These are phyloP conservation scores for Rhyzopertha dominica DNA, from an alignment of 1,140 invertebrate species.

Conservation along the genomic window DNA sequence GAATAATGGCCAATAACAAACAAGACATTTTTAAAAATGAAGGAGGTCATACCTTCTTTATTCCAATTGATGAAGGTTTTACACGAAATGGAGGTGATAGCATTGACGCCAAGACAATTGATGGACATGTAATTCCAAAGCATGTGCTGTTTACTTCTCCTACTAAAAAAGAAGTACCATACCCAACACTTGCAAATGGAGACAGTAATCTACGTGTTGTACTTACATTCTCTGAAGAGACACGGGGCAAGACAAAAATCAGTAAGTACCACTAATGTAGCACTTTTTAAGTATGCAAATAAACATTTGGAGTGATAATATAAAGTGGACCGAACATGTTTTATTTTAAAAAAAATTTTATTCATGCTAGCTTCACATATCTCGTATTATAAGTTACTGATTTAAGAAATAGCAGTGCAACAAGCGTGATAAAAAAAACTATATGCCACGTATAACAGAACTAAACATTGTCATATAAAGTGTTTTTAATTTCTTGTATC, in stretches of 20 bases:
- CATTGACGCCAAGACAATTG: constrained; percentile 78
- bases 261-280: constrained; percentile 28
- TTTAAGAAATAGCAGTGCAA: too few species aligned
- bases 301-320: too few species aligned
- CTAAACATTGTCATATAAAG: too few species aligned
- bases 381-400: too few species aligned
- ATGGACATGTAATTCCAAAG: constrained; percentile 85
- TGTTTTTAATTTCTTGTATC: too few species aligned
- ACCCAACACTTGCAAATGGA: constrained; percentile 71
- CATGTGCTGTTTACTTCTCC: constrained; percentile 81
- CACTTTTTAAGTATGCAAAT: too few species aligned
- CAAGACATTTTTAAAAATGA: constrained; percentile 68
- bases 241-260: constrained; percentile 27
- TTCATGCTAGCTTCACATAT: too few species aligned
- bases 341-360: too few species aligned
- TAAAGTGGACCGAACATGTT: too few species aligned
- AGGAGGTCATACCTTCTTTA: constrained; percentile 80
- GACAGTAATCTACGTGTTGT: constrained; percentile 80
- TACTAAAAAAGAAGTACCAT: constrained; percentile 62
- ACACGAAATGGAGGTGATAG: constrained; percentile 61
- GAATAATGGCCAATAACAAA: constrained; percentile 65
- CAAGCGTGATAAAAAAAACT: too few species aligned
- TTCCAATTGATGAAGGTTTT: constrained; percentile 85
- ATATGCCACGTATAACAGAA: too few species aligned
- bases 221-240: constrained; percentile 57